These are phyloP conservation scores for human (Homo sapiens) DNA, from an alignment of 2,113 vertebrate species.

Conservation along the genomic window GRCh38 chr16:6798001-6798500, in stretches of 20 bases:
- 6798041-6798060: background rate
- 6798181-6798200: background rate
- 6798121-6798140: background rate
- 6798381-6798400: background rate
- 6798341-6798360: background rate
- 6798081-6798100: background rate
- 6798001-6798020: background rate
- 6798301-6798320: background rate
- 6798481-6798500: slow-evolving; percentile 26
- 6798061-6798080: background rate
- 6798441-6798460: background rate
- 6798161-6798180: background rate
- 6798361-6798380: background rate
- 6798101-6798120: no score
- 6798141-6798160: background rate
- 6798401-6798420: slow-evolving; percentile 6
- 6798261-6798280: background rate
- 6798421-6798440: background rate
- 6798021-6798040: background rate
- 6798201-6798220: background rate
- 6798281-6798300: background rate
- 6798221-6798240: background rate
- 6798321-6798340: background rate
- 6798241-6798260: background rate
- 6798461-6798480: slow-evolving; percentile 52